Evolutionary conservation across 2,113 vertebrate genomes (phyloP), one percentile per base, ranked within the genome.

Genomic region (Limanda limanda): DNA sequence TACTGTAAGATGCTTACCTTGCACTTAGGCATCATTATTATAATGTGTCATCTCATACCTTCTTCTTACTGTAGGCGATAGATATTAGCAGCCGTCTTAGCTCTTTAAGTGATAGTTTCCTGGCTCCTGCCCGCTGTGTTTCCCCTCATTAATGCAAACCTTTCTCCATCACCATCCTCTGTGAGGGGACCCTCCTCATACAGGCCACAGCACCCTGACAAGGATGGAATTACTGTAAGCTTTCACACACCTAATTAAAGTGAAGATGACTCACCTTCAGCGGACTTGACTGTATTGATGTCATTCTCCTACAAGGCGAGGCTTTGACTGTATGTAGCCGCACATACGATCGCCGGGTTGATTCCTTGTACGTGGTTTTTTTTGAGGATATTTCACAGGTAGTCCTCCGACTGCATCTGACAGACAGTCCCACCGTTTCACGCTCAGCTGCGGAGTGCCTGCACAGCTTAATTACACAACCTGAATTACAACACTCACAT

Each of bases 101-200:
- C 84, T 89, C 83, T 91, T 91, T 85, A 91, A 92, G 88, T 84
- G 90, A 85, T 85, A 85, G 78, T 91, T 88, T 88, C 82, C 86
- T 88, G 75, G 76, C 73, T 87, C 88, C 76, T 85, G 75, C 92
- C 89, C 61, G 92, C 92, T 93, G 92, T 68, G 92, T 69, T 79
- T 83, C 69, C 56, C 76, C 92, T 92, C 91, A 91, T 93, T 93
- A 92, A 91, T 91, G 84, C 85, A 85, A 81, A 78, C 55, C 69
- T 57, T 88, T 85, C 85, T 89, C 90, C 87, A 79, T 90, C 89
- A 84, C 79, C 74, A 15, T 85, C 77, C 79, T 84, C 83, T 79
- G 68, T 71, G 88, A 86, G 82, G 76, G 68, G 68, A 74, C 76
- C 86, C 86, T 81, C 64, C 86, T 91, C 74, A 31, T 74, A 72